Percentiles rank a stretch among this genome's conserved stretches.
Conservation (phyloP, 92 coral and sea anemone species). For the Desmophyllum pertusum region DNA sequence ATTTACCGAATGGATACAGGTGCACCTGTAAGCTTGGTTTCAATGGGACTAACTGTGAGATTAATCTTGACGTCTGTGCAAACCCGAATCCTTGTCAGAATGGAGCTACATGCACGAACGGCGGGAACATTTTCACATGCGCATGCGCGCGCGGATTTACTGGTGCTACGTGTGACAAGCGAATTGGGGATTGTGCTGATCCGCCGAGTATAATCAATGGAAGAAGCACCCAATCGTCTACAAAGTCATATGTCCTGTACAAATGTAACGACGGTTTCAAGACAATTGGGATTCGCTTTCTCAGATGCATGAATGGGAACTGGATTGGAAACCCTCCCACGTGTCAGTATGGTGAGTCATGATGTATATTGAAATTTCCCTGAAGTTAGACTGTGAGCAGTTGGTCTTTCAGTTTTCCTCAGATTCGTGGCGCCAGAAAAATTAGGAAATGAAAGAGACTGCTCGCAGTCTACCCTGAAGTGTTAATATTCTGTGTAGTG, state of each 20-base stretch:
- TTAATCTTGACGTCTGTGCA: slow-evolving; percentile 71
- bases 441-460: no score
- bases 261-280: slow-evolving; percentile 54
- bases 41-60: slow-evolving; percentile 73
- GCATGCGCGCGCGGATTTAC: slow-evolving; percentile 10
- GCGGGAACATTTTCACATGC: slow-evolving; percentile 8
- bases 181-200: background rate
- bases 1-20: slow-evolving; percentile 47
- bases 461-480: no score
- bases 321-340: slow-evolving; percentile 59
- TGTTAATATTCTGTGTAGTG: no score
- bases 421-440: no score
- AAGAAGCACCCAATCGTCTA: background rate
- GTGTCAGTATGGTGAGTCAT: slow-evolving; percentile 22
- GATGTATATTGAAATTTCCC: background rate
- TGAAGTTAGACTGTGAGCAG: background rate
- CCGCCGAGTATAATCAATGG: slow-evolving; percentile 15
- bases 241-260: slow-evolving; percentile 27
- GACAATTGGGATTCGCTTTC: slow-evolving; percentile 49
- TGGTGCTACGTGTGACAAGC: slow-evolving; percentile 7
- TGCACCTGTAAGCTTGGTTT: slow-evolving; percentile 71
- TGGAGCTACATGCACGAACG: slow-evolving; percentile 56
- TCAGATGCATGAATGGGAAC: slow-evolving; percentile 60
- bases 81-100: slow-evolving; percentile 33
- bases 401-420: no score